A percentile compares a stretch with the other conserved stretches of the same genome.
Conservation (phyloP, 2,113 vertebrate species). For the Trochalopteron elliotii region DNA sequence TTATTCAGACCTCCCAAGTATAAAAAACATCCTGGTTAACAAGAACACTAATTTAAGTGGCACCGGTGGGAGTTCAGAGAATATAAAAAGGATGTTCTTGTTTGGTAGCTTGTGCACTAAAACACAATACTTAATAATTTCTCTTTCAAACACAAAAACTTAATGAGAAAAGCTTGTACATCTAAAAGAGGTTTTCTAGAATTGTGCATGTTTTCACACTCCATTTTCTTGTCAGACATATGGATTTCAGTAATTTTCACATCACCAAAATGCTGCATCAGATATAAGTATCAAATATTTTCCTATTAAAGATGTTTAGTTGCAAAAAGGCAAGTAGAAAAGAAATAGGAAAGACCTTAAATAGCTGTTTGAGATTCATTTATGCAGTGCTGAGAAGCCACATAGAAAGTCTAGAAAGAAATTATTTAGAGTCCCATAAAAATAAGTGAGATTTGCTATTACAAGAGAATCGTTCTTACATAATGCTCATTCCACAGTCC, state of each 20-base stretch:
- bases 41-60: conserved; percentile 24
- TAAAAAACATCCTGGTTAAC: conserved; percentile 34
- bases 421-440: conserved; percentile 44
- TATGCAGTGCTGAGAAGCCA: conserved; percentile 17
- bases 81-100: conserved; percentile 2
- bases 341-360: background rate
- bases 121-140: conserved; percentile 45
- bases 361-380: conserved; percentile 30
- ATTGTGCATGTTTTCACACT: conserved; percentile 17
- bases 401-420: background rate
- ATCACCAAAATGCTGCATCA: background rate
- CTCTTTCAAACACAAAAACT: conserved; percentile 49
- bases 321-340: background rate
- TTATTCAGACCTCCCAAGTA: conserved; percentile 55
- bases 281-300: background rate
- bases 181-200: background rate
- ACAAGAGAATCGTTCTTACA: background rate
- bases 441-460: conserved; percentile 52
- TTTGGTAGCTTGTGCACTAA: conserved; percentile 21
- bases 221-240: background rate
- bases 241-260: conserved; percentile 18
- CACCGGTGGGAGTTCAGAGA: conserved; percentile 32
- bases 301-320: background rate
- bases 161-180: conserved; percentile 38
- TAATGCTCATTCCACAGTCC: conserved; percentile 38